A percentile compares a stretch with the other conserved stretches of the same genome.
These are phyloP conservation scores for Tholera decimalis DNA, from an alignment of 2,888 invertebrate species.

Conservation along the genomic window DNA sequence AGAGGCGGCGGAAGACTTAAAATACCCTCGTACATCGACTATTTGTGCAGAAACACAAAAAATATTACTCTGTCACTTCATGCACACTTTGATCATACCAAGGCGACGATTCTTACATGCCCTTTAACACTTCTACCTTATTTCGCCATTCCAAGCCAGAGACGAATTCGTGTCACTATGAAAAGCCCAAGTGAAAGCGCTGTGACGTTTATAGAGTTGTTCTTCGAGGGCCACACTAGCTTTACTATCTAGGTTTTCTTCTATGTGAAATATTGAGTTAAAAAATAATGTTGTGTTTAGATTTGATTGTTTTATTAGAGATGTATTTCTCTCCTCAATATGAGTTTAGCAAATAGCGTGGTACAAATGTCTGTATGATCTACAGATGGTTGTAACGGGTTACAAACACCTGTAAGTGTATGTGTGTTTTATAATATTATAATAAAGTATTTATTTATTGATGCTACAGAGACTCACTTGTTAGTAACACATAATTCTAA, in stretches of 20 bases:
- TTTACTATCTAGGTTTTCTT: slow-evolving; percentile 26
- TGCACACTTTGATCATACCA: not conserved
- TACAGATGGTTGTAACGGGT: too few species aligned
- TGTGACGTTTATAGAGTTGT: slow-evolving; percentile 47
- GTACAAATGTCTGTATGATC: not conserved
- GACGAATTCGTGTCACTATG: slow-evolving; percentile 48
- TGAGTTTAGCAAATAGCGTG: not conserved
- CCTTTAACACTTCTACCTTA: not conserved
- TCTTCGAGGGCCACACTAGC: slow-evolving; percentile 26
- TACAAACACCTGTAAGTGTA: too few species aligned
- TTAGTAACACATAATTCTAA: too few species aligned
- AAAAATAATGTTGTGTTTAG: slow-evolving; percentile 11
- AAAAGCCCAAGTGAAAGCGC: slow-evolving; percentile 48
- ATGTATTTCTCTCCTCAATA: not conserved
- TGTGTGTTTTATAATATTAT: too few species aligned
- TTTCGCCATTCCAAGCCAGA: not conserved
- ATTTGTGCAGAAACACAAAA: too few species aligned
- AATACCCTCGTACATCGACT: too few species aligned
- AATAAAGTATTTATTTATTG: too few species aligned
- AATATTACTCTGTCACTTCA: not conserved
- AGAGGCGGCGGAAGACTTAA: too few species aligned
- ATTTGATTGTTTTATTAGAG: not conserved
- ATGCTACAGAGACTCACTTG: too few species aligned
- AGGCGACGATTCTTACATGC: not conserved
- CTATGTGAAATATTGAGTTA: slow-evolving; percentile 15